Base-by-base conservation (phyloP, 2,888 invertebrate species). In the Cheilosia soror region DNA sequence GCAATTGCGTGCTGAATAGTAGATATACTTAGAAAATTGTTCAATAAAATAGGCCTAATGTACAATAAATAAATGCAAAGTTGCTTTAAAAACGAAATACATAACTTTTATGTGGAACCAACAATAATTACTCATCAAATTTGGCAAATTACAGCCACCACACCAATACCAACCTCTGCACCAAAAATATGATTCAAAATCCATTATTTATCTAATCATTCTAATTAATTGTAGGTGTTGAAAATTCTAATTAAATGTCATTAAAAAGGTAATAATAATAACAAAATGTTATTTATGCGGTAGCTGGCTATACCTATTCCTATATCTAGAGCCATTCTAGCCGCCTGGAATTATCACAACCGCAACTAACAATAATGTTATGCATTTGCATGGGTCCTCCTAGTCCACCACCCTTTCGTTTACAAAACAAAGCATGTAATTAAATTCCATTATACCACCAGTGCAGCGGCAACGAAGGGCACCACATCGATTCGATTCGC, bases 181-280 rank as follows among this genome's bases (percentile, higher is more conserved):
- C 37, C 11, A 4, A 5, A 42, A 60, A 60, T 9, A 6, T 4
- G 37, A 4, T 37, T 53, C 66, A 15, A 11, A 13, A 27, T 27
- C 11, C 4, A 11, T 20, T 33, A 49, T 66, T 57, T 55, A 29
- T 49, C 73, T 83, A 58, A 79, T 79, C 58, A 47, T 31, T 51
- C 68, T 47, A 75, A 79, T 60, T 71, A 65, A 79, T 58, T 84
- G 49, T 6, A 78, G 66, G 72, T 83, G 83, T 83, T 78, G 68
- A 83, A 73, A 78, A 83, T 73, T 78, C n/a, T n/a, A 83, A 83
- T 83, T 68, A 73, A 55, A n/a, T 49, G 55, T 62, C 37, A 69
- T 84, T 79, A 73, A 84, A 63, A 31, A 75, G 68, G 69, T 72
- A 72, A 40, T 20, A 55, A 65, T 37, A 79, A 66, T 37, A 72